Percentiles rank a stretch among this genome's conserved stretches.
These are phyloP conservation scores for Arizona elegans DNA, from an alignment of 2,113 vertebrate species.

Conservation along the genomic window DNA sequence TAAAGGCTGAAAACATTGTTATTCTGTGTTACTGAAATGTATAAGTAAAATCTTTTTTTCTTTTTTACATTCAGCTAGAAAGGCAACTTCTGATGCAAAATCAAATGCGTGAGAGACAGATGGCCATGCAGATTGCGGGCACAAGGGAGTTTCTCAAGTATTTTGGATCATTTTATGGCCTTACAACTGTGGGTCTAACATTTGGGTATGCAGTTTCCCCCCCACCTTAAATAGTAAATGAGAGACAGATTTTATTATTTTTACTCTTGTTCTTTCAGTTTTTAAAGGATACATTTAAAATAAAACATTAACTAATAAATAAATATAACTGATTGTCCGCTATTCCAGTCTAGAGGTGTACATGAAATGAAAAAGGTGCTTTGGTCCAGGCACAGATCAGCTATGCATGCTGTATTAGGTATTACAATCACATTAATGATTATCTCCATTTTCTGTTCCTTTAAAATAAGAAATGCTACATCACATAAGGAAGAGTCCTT, in stretches of 20 bases:
- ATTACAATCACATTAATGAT: neutral
- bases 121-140: slow-evolving; percentile 88
- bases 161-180: slow-evolving; percentile 77
- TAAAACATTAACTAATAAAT: neutral
- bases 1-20: slow-evolving; percentile 4
- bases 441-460: neutral
- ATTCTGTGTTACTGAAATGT: slow-evolving; percentile 1
- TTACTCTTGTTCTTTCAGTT: neutral
- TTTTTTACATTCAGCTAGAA: slow-evolving; percentile 75
- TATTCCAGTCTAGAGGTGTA: neutral
- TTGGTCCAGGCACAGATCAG: neutral
- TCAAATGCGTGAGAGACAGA: slow-evolving; percentile 86
- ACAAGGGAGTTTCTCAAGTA: slow-evolving; percentile 87
- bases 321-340: neutral
- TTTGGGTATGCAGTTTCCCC: slow-evolving; percentile 65
- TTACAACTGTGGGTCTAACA: slow-evolving; percentile 73
- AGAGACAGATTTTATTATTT: neutral
- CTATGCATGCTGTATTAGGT: neutral
- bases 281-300: neutral
- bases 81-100: slow-evolving; percentile 87
- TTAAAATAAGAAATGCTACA: neutral
- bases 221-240: slow-evolving; percentile 9
- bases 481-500: neutral
- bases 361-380: neutral
- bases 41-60: slow-evolving; percentile 39